A percentile compares a stretch with the other conserved stretches of the same genome.
These are phyloP conservation scores for Perdita meconis DNA, from an alignment of 2,888 invertebrate genomes.

Conservation along the genomic window DNA sequence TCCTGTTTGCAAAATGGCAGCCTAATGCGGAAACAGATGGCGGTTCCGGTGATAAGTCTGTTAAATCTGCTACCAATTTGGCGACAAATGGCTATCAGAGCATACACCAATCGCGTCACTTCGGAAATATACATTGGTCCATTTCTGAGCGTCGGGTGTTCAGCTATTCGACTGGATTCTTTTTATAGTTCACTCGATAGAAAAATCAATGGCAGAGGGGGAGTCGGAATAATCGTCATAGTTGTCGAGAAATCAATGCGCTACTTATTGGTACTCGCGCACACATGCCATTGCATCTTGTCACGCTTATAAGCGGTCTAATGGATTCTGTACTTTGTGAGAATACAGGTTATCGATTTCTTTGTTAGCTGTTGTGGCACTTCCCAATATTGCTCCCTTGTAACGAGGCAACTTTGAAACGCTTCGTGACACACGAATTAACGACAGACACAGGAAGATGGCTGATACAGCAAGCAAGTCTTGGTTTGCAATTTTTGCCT, in stretches of 20 bases:
- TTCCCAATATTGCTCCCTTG: slow-evolving; percentile 57
- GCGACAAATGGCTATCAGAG: too few species aligned
- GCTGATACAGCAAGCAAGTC: slow-evolving; percentile 6
- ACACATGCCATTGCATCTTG: slow-evolving; percentile 31
- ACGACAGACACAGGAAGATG: slow-evolving; percentile 30
- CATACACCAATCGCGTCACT: not conserved
- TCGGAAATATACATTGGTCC: slow-evolving; percentile 16
- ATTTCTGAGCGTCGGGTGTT: not conserved
- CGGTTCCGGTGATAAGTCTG: too few species aligned
- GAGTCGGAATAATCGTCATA: not conserved
- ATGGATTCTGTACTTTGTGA: slow-evolving; percentile 53
- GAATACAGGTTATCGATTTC: slow-evolving; percentile 60
- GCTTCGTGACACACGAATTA: slow-evolving; percentile 56
- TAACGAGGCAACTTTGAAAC: slow-evolving; percentile 52
- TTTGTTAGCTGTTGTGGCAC: slow-evolving; percentile 42
- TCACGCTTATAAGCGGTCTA: slow-evolving; percentile 43
- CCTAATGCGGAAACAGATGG: too few species aligned
- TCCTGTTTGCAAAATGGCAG: too few species aligned
- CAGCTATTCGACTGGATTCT: not conserved
- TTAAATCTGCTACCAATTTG: too few species aligned
- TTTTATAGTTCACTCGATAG: not conserved
- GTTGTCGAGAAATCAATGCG: slow-evolving; percentile 20
- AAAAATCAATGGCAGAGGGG: not conserved
- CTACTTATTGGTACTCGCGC: slow-evolving; percentile 34
- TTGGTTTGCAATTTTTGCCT: not conserved